A percentile compares a stretch with the other conserved stretches of the same genome.
phyloP scores from a whole-genome alignment of 2,888 invertebrate species.

The Hetaerina titia region DNA sequence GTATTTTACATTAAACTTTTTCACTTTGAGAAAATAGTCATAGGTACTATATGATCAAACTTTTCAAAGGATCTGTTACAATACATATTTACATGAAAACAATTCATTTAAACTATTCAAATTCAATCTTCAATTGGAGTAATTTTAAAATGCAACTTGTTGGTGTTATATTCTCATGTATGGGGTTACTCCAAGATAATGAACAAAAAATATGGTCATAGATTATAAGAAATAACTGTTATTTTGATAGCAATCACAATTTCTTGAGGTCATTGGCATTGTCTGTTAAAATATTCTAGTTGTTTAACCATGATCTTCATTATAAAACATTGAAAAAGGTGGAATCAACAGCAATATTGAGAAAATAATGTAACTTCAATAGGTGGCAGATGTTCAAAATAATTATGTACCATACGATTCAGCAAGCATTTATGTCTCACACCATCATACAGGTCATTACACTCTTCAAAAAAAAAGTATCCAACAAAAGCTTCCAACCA shows the following conservation, averaged over 20 bases:
- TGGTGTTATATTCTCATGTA: neutral
- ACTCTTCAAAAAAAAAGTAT: neutral
- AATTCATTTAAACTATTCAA: slow-evolving; percentile 38
- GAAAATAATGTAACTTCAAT: neutral
- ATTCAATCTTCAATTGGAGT: slow-evolving; percentile 28
- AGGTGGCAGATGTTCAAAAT: neutral
- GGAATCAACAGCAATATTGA: neutral
- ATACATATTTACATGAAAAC: slow-evolving; percentile 47
- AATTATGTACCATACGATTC: neutral
- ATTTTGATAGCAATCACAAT: neutral
- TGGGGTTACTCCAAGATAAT: slow-evolving; percentile 23
- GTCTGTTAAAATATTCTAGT: slow-evolving; percentile 10
- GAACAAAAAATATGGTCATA: neutral
- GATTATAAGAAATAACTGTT: slow-evolving; percentile 20
- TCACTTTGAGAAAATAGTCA: slow-evolving; percentile 54
- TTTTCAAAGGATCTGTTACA: slow-evolving; percentile 35
- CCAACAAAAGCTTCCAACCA: slow-evolving; percentile 51
- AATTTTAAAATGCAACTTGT: slow-evolving; percentile 38
- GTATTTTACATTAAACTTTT: slow-evolving; percentile 60
- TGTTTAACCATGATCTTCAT: neutral
- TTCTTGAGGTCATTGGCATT: neutral
- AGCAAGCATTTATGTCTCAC: neutral
- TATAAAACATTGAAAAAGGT: slow-evolving; percentile 32
- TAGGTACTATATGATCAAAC: slow-evolving; percentile 47
- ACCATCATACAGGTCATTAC: neutral